Percentiles rank a stretch among this genome's conserved stretches.
Conservation (phyloP, 2,888 invertebrate species). For the Saturnia japonica region DNA sequence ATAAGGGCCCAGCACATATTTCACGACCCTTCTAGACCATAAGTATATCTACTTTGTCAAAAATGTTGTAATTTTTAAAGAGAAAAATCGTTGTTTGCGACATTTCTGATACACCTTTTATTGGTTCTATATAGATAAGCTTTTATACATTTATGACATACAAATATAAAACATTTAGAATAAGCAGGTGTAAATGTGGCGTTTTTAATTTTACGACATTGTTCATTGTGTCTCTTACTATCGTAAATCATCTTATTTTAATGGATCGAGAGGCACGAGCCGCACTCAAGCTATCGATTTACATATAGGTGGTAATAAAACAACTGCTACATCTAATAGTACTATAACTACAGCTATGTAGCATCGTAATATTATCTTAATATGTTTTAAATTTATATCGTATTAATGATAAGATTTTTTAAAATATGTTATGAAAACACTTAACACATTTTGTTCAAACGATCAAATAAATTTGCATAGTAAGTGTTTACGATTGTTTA, state of each 20-base stretch:
- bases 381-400: not conserved
- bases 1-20: no score
- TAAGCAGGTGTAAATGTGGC: slow-evolving; percentile 17
- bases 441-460: slow-evolving; percentile 55
- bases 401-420: slow-evolving; percentile 38
- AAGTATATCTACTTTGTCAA: not conserved
- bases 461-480: slow-evolving; percentile 55
- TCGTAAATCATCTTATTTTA: not conserved
- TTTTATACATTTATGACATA: not conserved
- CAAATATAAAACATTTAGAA: slow-evolving; percentile 8
- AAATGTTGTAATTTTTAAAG: not conserved
- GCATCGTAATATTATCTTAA: not conserved
- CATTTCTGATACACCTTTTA: not conserved
- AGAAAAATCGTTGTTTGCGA: not conserved
- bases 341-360: not conserved
- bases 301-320: not conserved
- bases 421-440: slow-evolving; percentile 58
- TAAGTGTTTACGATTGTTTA: slow-evolving; percentile 47
- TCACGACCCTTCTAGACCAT: no score
- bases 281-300: not conserved
- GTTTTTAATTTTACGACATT: not conserved
- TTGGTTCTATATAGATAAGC: not conserved
- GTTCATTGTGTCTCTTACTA: not conserved
- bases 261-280: not conserved
- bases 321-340: no score